Conservation (phyloP, 2,113 vertebrate species). For the Setophaga coronata region DNA sequence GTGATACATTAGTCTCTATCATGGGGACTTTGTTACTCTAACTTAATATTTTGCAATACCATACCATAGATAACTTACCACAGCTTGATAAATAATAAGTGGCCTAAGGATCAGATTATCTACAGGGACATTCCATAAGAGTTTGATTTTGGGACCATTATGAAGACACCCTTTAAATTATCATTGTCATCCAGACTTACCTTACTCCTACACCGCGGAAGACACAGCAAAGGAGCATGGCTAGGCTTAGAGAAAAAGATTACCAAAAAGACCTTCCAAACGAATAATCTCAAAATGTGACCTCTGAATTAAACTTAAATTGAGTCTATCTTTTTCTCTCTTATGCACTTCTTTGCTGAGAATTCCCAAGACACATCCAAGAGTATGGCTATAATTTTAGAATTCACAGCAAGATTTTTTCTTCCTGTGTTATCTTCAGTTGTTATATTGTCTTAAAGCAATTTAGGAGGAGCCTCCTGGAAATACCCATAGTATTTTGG, state of each 20-base stretch:
- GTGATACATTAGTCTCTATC: neutral
- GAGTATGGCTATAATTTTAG: neutral
- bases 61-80: neutral
- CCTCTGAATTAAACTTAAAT: neutral
- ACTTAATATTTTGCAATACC: neutral
- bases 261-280: neutral
- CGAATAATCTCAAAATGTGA: neutral
- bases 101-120: neutral
- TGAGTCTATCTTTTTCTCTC: neutral
- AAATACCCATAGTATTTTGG: neutral
- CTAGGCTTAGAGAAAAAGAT: neutral
- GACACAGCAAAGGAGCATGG: neutral
- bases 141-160: neutral
- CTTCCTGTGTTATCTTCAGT: neutral
- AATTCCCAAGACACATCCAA: neutral
- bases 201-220: neutral
- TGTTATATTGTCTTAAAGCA: neutral
- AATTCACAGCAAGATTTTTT: neutral
- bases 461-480: accelerated
- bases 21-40: neutral
- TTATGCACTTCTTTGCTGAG: neutral
- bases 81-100: neutral
- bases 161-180: neutral
- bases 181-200: neutral
- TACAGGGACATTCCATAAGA: neutral